Base-by-base conservation (phyloP, 2,113 vertebrate species). In the Aegithalos caudatus region DNA sequence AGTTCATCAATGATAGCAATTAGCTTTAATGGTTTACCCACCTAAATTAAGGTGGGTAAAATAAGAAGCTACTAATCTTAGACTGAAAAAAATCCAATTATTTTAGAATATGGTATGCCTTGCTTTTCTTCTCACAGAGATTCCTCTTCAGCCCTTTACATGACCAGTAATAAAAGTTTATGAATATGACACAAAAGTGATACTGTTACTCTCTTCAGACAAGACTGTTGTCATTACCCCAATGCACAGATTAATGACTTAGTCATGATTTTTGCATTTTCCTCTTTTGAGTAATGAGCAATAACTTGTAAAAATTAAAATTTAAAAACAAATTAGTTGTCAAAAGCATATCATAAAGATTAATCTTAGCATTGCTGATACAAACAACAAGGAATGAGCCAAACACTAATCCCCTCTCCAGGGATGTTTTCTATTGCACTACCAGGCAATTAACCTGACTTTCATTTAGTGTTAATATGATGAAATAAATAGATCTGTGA, bases 301-400 rank as follows among this genome's bases (percentile, higher is more conserved):
- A 87, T 79, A 78, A 88, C 73, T 86, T 91, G 40, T 91, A 84
- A 93, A 94, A 87, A 64, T 40, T 76, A 66, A 80, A 91, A 86
- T 80, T 50, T 42, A 47, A 62, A 80, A 83, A 82, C 82, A 81
- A 84, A 74, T 37, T 12, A 72, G 18, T 74, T 86, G 62, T 78
- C 86, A 78, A 84, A 97, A 93, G 19, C 1, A 2, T 78, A 76
- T 90, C 73, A 86, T 51, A 54, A 58, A 90, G n/a, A 95, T 29
- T 56, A 86, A 90, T 37, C 84, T 90, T 76, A 69, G 50, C 45
- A 94, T 33, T 91, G 71, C 56, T 81, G 67, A 51, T 67, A 66
- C 57, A 48, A 71, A 22, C 37, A 86, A 58, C 40, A 92, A 90
- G n/a, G 33, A 93, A 71, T 81, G 81, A 92, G 69, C 23, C 50